Conservation (phyloP, 2,113 vertebrate species). For the Scolopax mira region DNA sequence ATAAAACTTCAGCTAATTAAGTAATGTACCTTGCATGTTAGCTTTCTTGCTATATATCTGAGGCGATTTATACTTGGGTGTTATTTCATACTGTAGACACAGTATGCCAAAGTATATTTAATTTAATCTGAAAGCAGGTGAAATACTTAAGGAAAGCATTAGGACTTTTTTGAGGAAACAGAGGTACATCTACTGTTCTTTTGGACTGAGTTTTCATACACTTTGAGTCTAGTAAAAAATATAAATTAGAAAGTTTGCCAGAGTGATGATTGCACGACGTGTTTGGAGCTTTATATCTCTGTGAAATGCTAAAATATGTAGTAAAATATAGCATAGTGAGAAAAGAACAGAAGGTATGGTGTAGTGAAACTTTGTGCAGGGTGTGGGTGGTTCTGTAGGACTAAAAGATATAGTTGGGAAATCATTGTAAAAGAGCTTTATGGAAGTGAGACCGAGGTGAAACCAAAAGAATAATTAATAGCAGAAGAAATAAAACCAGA, state of each 20-base stretch:
- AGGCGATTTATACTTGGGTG: neutral
- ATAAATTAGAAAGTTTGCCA: constrained; percentile 1
- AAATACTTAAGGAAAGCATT: neutral
- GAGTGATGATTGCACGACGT: neutral
- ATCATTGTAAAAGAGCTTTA: neutral
- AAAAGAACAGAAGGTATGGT: constrained; percentile 21
- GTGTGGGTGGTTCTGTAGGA: constrained; percentile 22
- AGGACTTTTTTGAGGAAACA: neutral
- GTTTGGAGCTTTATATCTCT: neutral
- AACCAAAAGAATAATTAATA: neutral
- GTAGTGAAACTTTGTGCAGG: neutral
- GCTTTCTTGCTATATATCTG: neutral
- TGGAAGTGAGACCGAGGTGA: neutral
- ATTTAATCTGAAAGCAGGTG: neutral
- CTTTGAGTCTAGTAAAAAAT: neutral
- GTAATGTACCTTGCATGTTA: neutral
- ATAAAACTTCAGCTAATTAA: constrained; percentile 29
- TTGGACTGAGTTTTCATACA: neutral
- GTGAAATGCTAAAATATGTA: constrained; percentile 3
- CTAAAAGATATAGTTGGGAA: neutral
- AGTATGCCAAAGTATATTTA: neutral
- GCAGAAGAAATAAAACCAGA: neutral
- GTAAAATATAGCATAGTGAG: constrained; percentile 2
- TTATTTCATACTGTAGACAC: neutral
- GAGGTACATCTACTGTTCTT: neutral